Evolutionary conservation across 2,113 vertebrate species (phyloP), one percentile per base, ranked within the genome.

Genomic region (Mesembrinibis cayennensis): DNA sequence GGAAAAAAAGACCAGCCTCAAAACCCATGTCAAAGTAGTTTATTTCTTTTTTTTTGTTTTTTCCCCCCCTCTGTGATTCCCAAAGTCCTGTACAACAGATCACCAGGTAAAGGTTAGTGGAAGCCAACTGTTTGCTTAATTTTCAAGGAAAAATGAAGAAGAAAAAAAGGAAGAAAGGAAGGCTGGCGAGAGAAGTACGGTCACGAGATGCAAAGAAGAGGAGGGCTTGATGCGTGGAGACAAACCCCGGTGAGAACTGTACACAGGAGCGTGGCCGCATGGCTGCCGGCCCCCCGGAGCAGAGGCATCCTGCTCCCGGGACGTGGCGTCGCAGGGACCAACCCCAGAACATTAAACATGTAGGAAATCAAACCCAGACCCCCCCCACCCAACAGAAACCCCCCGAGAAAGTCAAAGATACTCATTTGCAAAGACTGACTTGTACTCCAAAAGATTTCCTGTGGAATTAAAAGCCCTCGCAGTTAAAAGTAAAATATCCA

Each of bases 11-110:
- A 2, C 27, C 32, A 15, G 9, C 17, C 62, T 53, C 55, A 13
- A 77, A 55, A 19, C 32, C 65, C 90, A 55, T 23, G 78, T 84
- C 56, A 91, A 95, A 96, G 62, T 63, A 56, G 40, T 94, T 97
- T 97, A 87, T 97, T 97, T 87, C 1, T 36, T 78, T 95, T 93
- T 79, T n/a, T 50, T 23, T 25, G 9, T 47, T 21, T 11, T 21
- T 4, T 10, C 3, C 49, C 25, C 36, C 49, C 65, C 78, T 2
- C 59, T 1, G 32, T 87, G 77, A 82, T 73, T 36, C 93, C 56
- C 34, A 7, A 77, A 77, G 79, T 90, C 66, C 90, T 95, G 73
- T 97, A 98, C 91, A 93, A 78, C 47, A 74, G 78, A 93, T 86
- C 78, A 92, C 83, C 83, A 50, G 23, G 80, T 26, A 82, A 94